Evolutionary conservation across 2,888 invertebrate species (phyloP), one percentile per base, ranked within the genome.

Genomic region (Nebria brevicollis): DNA sequence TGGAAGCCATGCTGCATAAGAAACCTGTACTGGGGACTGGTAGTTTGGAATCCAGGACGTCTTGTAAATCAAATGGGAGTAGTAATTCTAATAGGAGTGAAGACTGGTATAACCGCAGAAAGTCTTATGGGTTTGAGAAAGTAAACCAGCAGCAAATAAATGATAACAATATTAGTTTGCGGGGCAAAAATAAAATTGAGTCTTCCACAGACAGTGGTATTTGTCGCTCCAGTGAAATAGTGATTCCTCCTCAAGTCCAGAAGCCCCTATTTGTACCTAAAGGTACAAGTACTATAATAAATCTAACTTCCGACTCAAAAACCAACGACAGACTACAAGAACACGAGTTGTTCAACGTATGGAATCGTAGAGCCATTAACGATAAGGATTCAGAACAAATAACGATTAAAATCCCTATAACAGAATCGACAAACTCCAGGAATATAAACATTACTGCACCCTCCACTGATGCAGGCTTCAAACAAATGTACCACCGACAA

Each of bases 121-220:
- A 95, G 88, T 95, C 95, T 20, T 95, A 95, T 86, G 95, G 95
- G 81, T 95, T 95, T 85, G 93, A 93, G 86, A 90, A 91, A 83
- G 91, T 92, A 87, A 86, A 87, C 75, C 86, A 85, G 65, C 86
- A 85, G 68, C 85, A 85, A 81, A 85, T 85, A 11, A 77, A 84
- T 77, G 84, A 83, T 77, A 82, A 86, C 34, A 77, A 83, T 77
- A 72, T 72, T 64, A 54, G 72, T 20, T 26, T 81, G n/a, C 76
- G 73, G 25, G 15, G 66, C 0, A 81, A 81, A 83, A 87, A 90
- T 83, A 90, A 92, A 1, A 93, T 94, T 86, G 94, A 94, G 86
- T 94, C 94, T n/a, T 95, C 94, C 3, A 95, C 94, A 1, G 95
- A 95, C 85, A 95, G 95, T 85, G 95, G 95, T 0, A 92, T 95